phyloP scores from a whole-genome alignment of 2,888 invertebrate genomes.

The Watsonalla cultraria region DNA sequence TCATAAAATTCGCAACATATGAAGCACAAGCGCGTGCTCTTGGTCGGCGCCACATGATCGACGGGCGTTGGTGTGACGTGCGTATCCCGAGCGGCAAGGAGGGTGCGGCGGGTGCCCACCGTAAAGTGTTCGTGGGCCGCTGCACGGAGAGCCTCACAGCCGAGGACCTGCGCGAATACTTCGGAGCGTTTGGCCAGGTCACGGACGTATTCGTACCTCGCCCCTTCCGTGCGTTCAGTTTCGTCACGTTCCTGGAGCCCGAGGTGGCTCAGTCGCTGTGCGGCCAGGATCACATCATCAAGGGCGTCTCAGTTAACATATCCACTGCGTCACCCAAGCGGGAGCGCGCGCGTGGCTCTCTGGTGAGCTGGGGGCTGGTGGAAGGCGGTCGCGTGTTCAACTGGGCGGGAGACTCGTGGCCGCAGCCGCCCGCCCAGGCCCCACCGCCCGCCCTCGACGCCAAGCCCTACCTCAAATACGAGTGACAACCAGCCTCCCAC shows the following conservation, averaged over 20 bases:
- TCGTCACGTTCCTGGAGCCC: conserved; percentile 90
- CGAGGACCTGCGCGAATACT: conserved; percentile 88
- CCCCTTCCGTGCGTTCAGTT: conserved; percentile 90
- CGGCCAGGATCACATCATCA: conserved; percentile 90
- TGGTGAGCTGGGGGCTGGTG: conserved; percentile 57
- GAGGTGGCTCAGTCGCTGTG: conserved; percentile 88
- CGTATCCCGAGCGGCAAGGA: conserved; percentile 84
- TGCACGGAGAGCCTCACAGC: conserved; percentile 89
- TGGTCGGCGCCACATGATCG: conserved; percentile 82
- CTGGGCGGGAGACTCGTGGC: conserved; percentile 44
- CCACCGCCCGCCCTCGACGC: conserved; percentile 39
- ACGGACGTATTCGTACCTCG: conserved; percentile 92
- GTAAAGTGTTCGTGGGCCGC: conserved; percentile 90
- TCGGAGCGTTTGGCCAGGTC: conserved; percentile 88
- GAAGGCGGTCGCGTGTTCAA: conserved; percentile 43
- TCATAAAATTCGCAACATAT: conserved; percentile 82
- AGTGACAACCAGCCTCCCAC: conserved; percentile 73
- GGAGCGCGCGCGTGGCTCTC: conserved; percentile 58
- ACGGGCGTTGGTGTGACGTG: conserved; percentile 86
- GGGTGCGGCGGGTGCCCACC: conserved; percentile 82
- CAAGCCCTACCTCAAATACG: conserved; percentile 73
- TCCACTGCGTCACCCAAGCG: conserved; percentile 92
- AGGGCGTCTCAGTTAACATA: conserved; percentile 91
- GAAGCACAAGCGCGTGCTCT: conserved; percentile 82
- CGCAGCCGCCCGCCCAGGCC: conserved; percentile 28